These are phyloP conservation scores for Micromys minutus DNA, from an alignment of 2,113 vertebrate genomes.

Conservation along the genomic window DNA sequence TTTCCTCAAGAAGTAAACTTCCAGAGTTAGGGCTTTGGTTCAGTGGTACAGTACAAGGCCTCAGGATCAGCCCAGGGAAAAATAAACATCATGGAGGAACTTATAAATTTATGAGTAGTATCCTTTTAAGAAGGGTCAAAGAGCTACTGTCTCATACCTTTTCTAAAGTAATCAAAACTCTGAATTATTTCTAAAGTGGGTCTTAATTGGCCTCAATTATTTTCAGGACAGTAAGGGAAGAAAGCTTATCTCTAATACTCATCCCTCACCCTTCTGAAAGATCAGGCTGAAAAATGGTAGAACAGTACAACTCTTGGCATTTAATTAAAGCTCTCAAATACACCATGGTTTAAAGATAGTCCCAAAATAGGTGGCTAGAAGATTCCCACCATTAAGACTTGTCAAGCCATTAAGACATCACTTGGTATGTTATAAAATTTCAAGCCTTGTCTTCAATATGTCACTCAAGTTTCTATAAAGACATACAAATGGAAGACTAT, in stretches of 20 bases:
- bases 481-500: slow-evolving; percentile 1
- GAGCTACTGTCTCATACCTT: neutral
- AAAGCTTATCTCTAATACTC: neutral
- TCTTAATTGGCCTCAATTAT: slow-evolving; percentile 13
- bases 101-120: neutral
- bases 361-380: slow-evolving; percentile 13
- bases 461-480: slow-evolving; percentile 34
- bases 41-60: neutral
- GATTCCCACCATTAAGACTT: slow-evolving; percentile 18
- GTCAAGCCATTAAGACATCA: slow-evolving; percentile 23
- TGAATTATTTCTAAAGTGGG: neutral
- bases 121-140: slow-evolving; percentile 28
- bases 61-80: neutral
- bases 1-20: neutral
- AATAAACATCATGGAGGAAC: neutral
- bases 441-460: slow-evolving; percentile 28
- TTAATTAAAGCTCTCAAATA: slow-evolving; percentile 35
- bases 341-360: neutral
- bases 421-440: slow-evolving; percentile 36
- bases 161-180: slow-evolving; percentile 11
- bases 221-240: slow-evolving; percentile 37
- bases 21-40: neutral
- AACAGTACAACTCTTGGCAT: neutral
- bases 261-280: slow-evolving; percentile 1
- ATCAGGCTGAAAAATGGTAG: slow-evolving; percentile 34